Percentiles rank a stretch among this genome's conserved stretches.
Evolutionary conservation across 2,113 vertebrate species (phyloP).

Genomic region (Sigmodon hispidus): DNA sequence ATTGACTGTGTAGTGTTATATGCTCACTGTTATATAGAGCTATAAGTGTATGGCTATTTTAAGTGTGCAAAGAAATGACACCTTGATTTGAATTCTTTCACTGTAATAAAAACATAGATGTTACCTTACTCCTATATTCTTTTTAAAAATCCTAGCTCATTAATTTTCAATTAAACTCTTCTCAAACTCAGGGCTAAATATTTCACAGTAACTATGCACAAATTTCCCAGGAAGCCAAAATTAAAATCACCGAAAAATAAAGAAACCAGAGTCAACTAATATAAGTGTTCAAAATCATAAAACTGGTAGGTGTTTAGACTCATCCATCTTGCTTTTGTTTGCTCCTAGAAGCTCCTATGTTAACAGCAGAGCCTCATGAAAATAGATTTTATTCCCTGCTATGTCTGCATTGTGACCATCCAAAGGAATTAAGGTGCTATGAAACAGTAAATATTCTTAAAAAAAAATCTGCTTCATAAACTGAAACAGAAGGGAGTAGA

Average conservation of each 20-base stretch:
- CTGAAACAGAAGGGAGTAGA: background rate
- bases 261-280: background rate
- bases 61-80: background rate
- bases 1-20: background rate
- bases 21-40: background rate
- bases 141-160: background rate
- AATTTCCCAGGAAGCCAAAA: background rate
- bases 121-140: background rate
- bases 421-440: conserved; percentile 14
- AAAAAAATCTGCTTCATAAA: background rate
- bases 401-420: background rate
- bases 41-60: background rate
- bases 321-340: background rate
- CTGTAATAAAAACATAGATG: background rate
- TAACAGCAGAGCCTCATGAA: background rate
- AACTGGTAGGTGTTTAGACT: background rate
- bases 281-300: background rate
- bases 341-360: background rate
- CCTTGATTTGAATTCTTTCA: background rate
- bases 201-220: background rate
- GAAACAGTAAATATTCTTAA: conserved; percentile 1
- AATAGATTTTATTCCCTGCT: background rate
- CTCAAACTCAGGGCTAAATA: background rate
- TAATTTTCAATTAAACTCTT: background rate
- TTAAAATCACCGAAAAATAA: background rate